phyloP scores from a whole-genome alignment of 2,113 vertebrate genomes.

The Arenaria interpres region DNA sequence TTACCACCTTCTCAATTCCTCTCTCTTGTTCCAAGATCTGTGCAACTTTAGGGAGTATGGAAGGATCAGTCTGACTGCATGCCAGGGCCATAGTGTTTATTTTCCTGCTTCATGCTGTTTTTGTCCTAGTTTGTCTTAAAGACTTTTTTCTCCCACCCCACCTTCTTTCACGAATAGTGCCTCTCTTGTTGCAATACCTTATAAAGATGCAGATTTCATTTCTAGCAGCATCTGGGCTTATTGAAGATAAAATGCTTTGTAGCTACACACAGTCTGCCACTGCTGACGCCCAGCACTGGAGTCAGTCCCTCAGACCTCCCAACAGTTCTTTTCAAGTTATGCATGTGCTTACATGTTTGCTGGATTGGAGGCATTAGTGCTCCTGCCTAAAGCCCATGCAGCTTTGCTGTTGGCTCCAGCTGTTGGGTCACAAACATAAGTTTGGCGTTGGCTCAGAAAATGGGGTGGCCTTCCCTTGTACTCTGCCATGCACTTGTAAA shows the following conservation, averaged over 20 bases:
- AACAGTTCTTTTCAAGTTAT: neutral
- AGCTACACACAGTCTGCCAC: accelerated
- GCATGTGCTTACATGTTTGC: neutral
- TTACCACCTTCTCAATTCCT: neutral
- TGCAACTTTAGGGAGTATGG: neutral
- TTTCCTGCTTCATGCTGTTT: neutral
- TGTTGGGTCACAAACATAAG: neutral
- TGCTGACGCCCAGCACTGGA: neutral
- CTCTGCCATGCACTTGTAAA: neutral
- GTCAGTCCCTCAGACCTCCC: neutral
- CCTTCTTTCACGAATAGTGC: neutral
- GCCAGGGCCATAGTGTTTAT: neutral
- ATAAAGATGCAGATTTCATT: neutral
- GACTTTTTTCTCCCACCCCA: neutral
- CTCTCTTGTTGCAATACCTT: neutral
- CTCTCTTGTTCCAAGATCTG: neutral
- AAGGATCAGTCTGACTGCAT: neutral
- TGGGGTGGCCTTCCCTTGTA: accelerated
- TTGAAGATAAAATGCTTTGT: neutral
- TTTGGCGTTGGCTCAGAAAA: neutral
- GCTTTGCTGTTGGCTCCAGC: neutral
- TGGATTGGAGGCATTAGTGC: neutral
- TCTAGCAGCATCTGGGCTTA: neutral
- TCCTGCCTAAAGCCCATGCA: neutral
- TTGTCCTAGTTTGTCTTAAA: neutral